phyloP scores from a whole-genome alignment of 2,113 vertebrate species.

The chimpanzee (Pan troglodytes) region NHGRI_mPanTro3-v2.1_pri NC_086015.1:140761001-140761500 shows the following conservation, averaged over 20 bases:
- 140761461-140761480: background rate
- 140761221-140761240: background rate
- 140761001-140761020: background rate
- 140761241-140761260: background rate
- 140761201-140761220: background rate
- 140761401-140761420: background rate
- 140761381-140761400: background rate
- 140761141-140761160: background rate
- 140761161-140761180: background rate
- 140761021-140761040: constrained; percentile 1
- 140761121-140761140: background rate
- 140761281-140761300: background rate
- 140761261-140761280: background rate
- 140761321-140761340: background rate
- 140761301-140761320: background rate
- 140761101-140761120: background rate
- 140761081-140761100: background rate
- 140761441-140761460: background rate
- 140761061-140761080: background rate
- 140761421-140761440: background rate
- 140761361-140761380: background rate
- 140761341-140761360: background rate
- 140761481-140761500: background rate
- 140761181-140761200: background rate
- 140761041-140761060: background rate